Base-by-base conservation (phyloP, 2,797 vertebrate species). In the Pogoniulus pusillus region DNA sequence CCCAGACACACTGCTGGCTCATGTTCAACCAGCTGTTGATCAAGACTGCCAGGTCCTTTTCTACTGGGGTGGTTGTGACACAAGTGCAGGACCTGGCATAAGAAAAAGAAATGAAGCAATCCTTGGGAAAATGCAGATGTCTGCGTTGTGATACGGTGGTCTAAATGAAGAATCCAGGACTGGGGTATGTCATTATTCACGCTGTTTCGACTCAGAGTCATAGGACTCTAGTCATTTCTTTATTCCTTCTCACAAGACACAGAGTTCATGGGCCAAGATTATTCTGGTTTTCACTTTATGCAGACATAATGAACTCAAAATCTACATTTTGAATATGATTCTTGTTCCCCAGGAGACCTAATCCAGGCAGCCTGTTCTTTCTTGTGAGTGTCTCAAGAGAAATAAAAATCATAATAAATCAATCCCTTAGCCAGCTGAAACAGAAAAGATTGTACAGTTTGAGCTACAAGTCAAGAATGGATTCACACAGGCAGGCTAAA, bases 391-490 rank as follows among this genome's bases (percentile, higher is more conserved):
- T 90, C 69, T 66, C 78, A 71, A 84, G 65, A 81, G 64, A 92
- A 94, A 83, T 63, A 18, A 73, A 64, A 92, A 79, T 69, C 41
- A 34, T 64, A 70, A 76, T 51, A 73, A 83, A 91, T 85, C 62
- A 80, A 19, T 89, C 41, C 55, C 27, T 82, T 7, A 18, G 53
- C 82, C 62, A 85, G 39, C 81, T 86, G 80, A 78, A 91, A 62
- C 45, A 83, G 57, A 73, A 87, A 75, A 69, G 30, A 65, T 9
- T 17, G 24, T 30, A 27, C 76, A 19, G 71, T 47, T 89, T 86
- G 35, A 82, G 51, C 77, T 65, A 2, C 79, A 45, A 89, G 39
- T 85, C 91, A 91, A 86, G 32, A 91, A 70, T 35, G 24, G 70
- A 78, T 79, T 91, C 84, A 72, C 68, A 30, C 63, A 51, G 60